Percentiles rank a stretch among this genome's conserved stretches.
Evolutionary conservation across 37 sponge, comb jelly and placozoan species (phyloP).

Genomic region (Crambe crambe): DNA sequence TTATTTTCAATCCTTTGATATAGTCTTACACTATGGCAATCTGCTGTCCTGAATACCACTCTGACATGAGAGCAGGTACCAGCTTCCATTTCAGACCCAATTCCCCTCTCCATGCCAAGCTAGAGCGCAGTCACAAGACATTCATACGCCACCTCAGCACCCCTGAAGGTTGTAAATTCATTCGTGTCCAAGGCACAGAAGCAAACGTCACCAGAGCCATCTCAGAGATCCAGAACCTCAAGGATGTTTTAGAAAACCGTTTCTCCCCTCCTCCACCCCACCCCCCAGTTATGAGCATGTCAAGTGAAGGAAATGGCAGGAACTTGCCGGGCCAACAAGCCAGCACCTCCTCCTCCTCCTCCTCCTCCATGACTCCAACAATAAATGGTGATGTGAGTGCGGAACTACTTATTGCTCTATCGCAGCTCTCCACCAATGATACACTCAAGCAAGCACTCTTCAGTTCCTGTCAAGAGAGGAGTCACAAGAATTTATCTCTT

Average conservation of each 20-base stretch:
- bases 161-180: neutral
- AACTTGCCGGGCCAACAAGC: neutral
- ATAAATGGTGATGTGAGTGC: neutral
- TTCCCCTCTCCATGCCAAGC: neutral
- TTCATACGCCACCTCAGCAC: neutral
- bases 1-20: neutral
- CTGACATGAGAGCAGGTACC: neutral
- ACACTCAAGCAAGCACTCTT: neutral
- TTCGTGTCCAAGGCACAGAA: slow-evolving; percentile 12
- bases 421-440: too few relatives aligned
- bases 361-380: too few relatives aligned
- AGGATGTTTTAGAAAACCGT: neutral
- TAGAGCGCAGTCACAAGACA: neutral
- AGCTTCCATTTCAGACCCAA: neutral
- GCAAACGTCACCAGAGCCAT: slow-evolving; percentile 1
- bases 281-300: neutral
- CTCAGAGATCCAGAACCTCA: slow-evolving; percentile 13
- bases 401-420: too few relatives aligned
- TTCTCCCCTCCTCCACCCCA: neutral
- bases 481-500: too few relatives aligned
- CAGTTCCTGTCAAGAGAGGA: too few relatives aligned
- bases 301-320: too few relatives aligned
- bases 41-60: neutral
- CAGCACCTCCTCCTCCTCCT: too few relatives aligned
- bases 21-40: neutral